phyloP scores from a whole-genome alignment of 2,113 vertebrate genomes.

The Abramis brama region DNA sequence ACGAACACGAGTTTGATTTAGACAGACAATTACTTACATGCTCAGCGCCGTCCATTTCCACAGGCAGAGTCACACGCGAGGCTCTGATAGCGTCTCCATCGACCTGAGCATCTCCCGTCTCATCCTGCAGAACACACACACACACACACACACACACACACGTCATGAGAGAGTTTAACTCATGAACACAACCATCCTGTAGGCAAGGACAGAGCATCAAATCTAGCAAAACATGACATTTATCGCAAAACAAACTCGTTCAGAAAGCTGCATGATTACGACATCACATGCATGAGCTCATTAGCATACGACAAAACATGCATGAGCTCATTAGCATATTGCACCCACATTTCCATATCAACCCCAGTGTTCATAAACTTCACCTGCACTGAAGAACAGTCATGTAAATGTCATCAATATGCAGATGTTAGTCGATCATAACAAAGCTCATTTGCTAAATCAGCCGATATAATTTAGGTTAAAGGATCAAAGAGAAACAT shows the following conservation, averaged over 20 bases:
- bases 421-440: too few relatives aligned
- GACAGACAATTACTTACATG: slow-evolving; percentile 34
- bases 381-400: background rate
- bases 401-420: background rate
- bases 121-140: slow-evolving; percentile 13
- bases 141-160: background rate
- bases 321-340: too few relatives aligned
- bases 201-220: too few relatives aligned
- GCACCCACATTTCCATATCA: background rate
- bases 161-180: background rate
- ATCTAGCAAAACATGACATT: too few relatives aligned
- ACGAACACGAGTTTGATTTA: background rate
- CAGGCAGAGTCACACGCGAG: background rate
- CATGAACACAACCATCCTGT: too few relatives aligned
- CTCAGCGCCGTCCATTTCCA: slow-evolving; percentile 43
- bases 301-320: too few relatives aligned
- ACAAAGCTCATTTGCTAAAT: background rate
- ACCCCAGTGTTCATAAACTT: background rate
- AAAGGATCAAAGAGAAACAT: background rate
- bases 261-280: background rate
- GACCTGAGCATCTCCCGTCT: background rate
- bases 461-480: background rate
- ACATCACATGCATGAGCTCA: too few relatives aligned
- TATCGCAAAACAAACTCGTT: background rate
- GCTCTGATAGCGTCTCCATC: background rate